Evolutionary conservation across 2,113 vertebrate genomes (phyloP), one percentile per base, ranked within the genome.

Genomic region (Nannobrachium achirus): DNA sequence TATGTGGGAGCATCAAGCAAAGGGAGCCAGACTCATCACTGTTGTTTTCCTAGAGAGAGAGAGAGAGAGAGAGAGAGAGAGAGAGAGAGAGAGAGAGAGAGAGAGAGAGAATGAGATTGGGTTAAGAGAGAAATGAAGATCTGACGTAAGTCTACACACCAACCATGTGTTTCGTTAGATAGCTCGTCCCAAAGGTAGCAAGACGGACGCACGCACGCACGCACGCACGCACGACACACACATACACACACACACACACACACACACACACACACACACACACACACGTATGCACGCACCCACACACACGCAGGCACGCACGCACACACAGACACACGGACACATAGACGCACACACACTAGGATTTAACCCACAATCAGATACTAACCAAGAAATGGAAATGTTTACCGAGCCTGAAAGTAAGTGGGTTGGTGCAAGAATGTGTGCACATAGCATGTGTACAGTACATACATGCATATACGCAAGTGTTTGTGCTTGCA

Each of bases 131-230:
- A 4, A 18, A 48, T 25, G 19, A 0, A 16, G n/a, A 33, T 7
- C 10, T 33, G 8, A 1, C 13, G 25, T 25, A 11, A 11, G 53
- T 62, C 19, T 55, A 48, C 8, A 48, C 8, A 19, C 39, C 14
- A 10, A 70, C 52, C 25, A 66, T 66, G 50, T 73, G 58, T 60
- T 63, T 15, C 33, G 48, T 42, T 63, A 60, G 66, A 74, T 58
- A 64, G 25, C 42, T 46, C 25, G 56, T 73, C 53, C 53, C 50
- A 55, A 8, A 19, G 44, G 62, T 11, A 63, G 62, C 14, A 4
- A 46, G 16, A 40, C 44, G 25, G 42, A 65, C 41, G 18, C 59
- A 55, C 49, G 18, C n/a, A n/a, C n/a, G 19, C 10, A 56, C n/a
- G 1, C 13, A 50, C 48, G 6, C 13, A 33, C 25, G n/a, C n/a